A percentile compares a stretch with the other conserved stretches of the same genome.
These are phyloP conservation scores for Galeopsomyia nigrocyanea DNA, from an alignment of 2,888 invertebrate species.

Conservation along the genomic window DNA sequence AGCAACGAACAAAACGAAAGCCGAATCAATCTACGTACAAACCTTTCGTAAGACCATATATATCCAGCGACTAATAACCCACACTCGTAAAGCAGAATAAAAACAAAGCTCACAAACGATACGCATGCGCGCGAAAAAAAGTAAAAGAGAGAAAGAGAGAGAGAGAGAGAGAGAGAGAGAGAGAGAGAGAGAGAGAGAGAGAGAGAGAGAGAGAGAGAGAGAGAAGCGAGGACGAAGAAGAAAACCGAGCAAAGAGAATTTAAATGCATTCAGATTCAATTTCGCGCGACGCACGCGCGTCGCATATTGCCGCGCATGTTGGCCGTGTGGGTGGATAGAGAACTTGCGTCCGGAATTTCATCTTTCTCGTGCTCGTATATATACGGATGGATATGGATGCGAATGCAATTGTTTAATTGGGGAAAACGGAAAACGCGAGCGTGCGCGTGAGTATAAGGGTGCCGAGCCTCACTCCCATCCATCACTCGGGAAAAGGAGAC, in stretches of 20 bases:
- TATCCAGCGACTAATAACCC: constrained; percentile 19
- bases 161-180: too few species aligned
- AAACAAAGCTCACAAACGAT: background rate
- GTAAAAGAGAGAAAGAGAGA: background rate
- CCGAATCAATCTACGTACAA: background rate
- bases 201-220: background rate
- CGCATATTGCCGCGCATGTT: background rate
- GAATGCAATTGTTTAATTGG: constrained; percentile 68
- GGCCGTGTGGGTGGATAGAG: background rate
- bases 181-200: too few species aligned
- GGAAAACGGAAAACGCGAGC: constrained; percentile 51
- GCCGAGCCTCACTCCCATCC: too few species aligned
- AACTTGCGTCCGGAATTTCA: background rate
- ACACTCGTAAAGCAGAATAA: constrained; percentile 5
- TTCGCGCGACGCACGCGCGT: constrained; percentile 18
- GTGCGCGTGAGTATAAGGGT: constrained; percentile 34
- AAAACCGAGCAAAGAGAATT: constrained; percentile 24
- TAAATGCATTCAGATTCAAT: constrained; percentile 47
- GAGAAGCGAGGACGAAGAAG: background rate
- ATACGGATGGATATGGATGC: constrained; percentile 59
- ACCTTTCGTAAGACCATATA: background rate
- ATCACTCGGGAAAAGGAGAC: constrained; percentile 6
- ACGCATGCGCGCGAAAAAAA: background rate
- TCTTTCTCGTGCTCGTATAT: constrained; percentile 8
- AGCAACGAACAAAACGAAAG: background rate